Base-by-base conservation (phyloP, 2,888 invertebrate genomes). In the Sminthurinus aureus region DNA sequence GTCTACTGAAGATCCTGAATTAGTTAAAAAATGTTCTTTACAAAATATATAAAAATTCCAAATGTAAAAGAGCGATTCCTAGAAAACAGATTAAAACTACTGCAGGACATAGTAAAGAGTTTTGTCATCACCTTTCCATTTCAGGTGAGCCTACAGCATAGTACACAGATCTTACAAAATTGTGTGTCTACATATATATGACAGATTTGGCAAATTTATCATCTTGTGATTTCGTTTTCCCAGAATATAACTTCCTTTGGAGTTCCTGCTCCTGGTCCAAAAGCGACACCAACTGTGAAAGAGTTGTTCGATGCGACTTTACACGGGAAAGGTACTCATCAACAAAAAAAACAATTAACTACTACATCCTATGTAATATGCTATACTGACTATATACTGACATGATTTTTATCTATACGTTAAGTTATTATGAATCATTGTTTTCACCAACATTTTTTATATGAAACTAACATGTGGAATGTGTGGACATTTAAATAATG, bases 401-500 rank as follows among this genome's bases (percentile, higher is more conserved):
- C n/a, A n/a, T n/a, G n/a, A n/a, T n/a, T n/a, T n/a, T n/a, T n/a
- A n/a, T n/a, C n/a, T 38, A 38, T 38, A 6, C 38, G 1, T 4
- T 38, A 38, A 38, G 38, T 38, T 4, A 38, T 1, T 6, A 38
- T 38, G 38, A 38, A 38, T 38, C 38, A 38, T 38, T 38, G 38
- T 38, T 38, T 38, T 38, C 6, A 38, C 38, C 38, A 38, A 38
- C 6, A 6, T 6, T 38, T 38, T 38, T 38, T 38, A 38, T 6
- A 38, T 38, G 38, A 1, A 38, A 38, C 38, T 38, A 38, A 38
- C 51, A 73, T 86, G 86, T 12, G 87, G 87, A 13, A 81, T 85
- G 67, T 87, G 87, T 80, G 84, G 86, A 4, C 85, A 84, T n/a
- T 83, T 85, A 38, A 87, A 87, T 81, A 22, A 71, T 12, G 86